Percentiles rank a stretch among this genome's conserved stretches.
These are phyloP conservation scores for Magallana gigas DNA, from an alignment of 1,140 invertebrate species.

Conservation along the genomic window DNA sequence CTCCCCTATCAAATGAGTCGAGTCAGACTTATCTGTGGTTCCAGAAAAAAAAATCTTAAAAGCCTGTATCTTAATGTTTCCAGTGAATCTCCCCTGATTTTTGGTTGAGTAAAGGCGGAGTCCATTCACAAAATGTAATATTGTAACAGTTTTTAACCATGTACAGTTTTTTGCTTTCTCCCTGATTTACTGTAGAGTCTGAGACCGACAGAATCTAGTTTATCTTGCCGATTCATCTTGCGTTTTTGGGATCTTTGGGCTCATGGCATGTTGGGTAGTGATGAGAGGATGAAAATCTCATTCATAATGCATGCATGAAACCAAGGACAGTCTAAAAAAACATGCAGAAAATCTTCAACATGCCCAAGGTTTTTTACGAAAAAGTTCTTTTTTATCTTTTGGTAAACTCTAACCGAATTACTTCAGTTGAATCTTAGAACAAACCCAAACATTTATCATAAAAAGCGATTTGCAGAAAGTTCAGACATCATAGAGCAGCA, in stretches of 20 bases:
- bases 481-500: neutral
- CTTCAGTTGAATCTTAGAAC: too few species aligned
- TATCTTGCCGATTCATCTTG: neutral
- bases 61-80: slow-evolving; percentile 1
- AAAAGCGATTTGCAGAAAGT: neutral
- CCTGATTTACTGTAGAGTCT: neutral
- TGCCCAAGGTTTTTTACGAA: too few species aligned
- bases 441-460: too few species aligned
- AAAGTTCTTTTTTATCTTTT: too few species aligned
- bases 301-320: too few species aligned
- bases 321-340: too few species aligned
- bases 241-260: too few species aligned
- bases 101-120: neutral
- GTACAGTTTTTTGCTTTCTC: neutral
- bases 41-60: neutral
- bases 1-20: slow-evolving; percentile 15
- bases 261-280: too few species aligned
- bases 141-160: neutral
- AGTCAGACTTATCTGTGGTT: neutral
- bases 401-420: too few species aligned
- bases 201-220: neutral
- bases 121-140: slow-evolving; percentile 5
- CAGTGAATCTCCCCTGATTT: neutral
- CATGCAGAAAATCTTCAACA: too few species aligned
- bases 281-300: too few species aligned